Conservation (phyloP, 2,797 vertebrate species). For the Menidia menidia region DNA sequence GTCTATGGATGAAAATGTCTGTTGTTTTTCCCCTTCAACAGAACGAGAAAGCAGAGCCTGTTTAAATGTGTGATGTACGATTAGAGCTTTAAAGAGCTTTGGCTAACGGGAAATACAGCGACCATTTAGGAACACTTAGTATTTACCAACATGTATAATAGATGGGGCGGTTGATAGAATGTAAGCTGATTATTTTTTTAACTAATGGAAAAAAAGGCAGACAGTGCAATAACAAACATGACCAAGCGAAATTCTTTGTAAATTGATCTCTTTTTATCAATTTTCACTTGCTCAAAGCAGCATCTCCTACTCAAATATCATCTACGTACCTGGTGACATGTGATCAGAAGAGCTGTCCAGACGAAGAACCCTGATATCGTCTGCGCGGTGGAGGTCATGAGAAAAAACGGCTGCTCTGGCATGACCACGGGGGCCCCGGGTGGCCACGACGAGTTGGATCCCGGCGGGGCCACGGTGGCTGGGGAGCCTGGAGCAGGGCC, state of each 20-base stretch:
- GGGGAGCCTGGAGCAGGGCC: conserved; percentile 76
- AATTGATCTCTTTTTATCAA: not conserved
- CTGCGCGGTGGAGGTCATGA: conserved; percentile 95
- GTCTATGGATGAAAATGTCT: not conserved
- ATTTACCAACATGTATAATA: not conserved
- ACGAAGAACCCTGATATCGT: conserved; percentile 95
- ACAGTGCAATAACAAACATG: too few relatives aligned
- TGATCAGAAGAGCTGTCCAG: conserved; percentile 96
- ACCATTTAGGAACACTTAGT: not conserved
- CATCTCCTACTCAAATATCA: not conserved
- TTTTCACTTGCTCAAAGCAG: not conserved
- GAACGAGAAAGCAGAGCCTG: not conserved
- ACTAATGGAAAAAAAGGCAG: too few relatives aligned
- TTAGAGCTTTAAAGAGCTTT: too few relatives aligned
- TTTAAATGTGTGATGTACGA: not conserved
- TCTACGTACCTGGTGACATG: conserved; percentile 92
- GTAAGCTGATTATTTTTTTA: not conserved
- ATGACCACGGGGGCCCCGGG: conserved; percentile 86
- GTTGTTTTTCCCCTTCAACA: not conserved
- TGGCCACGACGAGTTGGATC: conserved; percentile 84
- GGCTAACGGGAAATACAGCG: not conserved
- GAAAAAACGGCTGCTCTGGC: conserved; percentile 89
- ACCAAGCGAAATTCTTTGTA: too few relatives aligned
- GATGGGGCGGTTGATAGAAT: not conserved
- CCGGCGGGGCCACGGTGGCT: conserved; percentile 73